Evolutionary conservation across 2,888 invertebrate genomes (phyloP), one percentile per base, ranked within the genome.

Genomic region (Abscondita cerata): DNA sequence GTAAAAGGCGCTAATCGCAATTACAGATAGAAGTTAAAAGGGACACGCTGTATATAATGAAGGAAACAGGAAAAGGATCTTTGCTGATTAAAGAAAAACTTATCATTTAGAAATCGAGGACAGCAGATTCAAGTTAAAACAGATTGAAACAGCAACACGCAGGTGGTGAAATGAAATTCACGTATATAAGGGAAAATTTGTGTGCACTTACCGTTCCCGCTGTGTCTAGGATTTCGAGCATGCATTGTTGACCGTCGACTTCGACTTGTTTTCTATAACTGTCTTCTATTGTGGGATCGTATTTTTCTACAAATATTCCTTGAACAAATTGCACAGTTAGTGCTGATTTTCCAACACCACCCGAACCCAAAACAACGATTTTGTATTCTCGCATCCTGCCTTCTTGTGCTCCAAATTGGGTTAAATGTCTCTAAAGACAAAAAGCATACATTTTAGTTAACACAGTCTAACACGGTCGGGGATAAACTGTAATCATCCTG

Each of bases 251-350:
- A 53, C 97, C 97, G 82, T 99, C 99, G 68, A 99, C 98, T 86
- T 99, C 98, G 71, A 99, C 97, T 87, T 99, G 98, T 87, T 99
- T 99, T 82, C 99, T 89, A 85, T 99, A 99, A 84, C 96, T 96
- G 87, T 99, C 99, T 85, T 99, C 99, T 80, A 99, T 99, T 76
- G 99, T 99, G 68, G 99, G 99, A 85, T 99, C 99, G 84, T 95
- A 99, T 86, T 99, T 99, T 85, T 99, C 99, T 75, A 99, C 98
- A 85, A 99, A 99, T 82, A 99, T 98, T 77, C 98, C 98, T 87
- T 98, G 97, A 72, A 96, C 96, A 83, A 96, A 96, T 83, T 96
- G 96, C 76, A 96, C 96, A 76, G 96, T 96, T 82, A 97, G 88
- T 80, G 97, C 96, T 75, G 97, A 97, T 86, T 99, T 99, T 79